Base-by-base conservation (phyloP, 2,113 vertebrate genomes). In the Cardinalis cardinalis region DNA sequence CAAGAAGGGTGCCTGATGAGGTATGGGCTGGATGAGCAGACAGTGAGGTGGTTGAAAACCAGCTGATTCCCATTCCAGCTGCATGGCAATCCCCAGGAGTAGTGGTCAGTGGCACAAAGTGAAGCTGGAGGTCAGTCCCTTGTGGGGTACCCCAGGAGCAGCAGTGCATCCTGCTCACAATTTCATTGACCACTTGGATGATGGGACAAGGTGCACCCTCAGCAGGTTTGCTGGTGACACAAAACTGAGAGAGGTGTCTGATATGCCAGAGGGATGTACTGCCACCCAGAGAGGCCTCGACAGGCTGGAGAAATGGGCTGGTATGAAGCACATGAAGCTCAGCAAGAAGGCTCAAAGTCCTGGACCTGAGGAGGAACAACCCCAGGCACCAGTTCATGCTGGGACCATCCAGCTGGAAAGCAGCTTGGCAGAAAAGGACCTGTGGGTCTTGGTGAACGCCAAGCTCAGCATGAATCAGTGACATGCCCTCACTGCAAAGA, bases 361-460 rank as follows among this genome's bases (percentile, higher is more conserved):
- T 76, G 16, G n/a, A 29, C 18, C 10, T 43, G 72, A 64, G 32
- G 18, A 55, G 5, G 18, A 90, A 5, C 3, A 53, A 6, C 7
- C 1, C 0, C 18, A 34, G 36, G n/a, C 9, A 51, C 4, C 44
- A 69, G 11, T 1, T 26, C 20, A 5, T 53, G 46, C 14, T 6
- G 3, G 28, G 31, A 28, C 16, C 24, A 32, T 8, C 8, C 16
- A 51, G 11, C 18, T 80, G 38, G 51, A 89, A 76, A 88, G 16
- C 21, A 80, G 41, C 20, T 43, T 48, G 36, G 36, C 28, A 41
- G 26, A 52, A 80, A 73, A 76, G 12, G 20, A 41, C 36, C 20
- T 34, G 36, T 12, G 41, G 2, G 7, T 73, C 26, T 32, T 34
- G 5, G 18, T 53, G 32, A 38, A 36, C 19, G 55, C 9, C 10